Evolutionary conservation across 2,113 vertebrate species (phyloP), one percentile per base, ranked within the genome.

Genomic region (Synodontis membranacea): DNA sequence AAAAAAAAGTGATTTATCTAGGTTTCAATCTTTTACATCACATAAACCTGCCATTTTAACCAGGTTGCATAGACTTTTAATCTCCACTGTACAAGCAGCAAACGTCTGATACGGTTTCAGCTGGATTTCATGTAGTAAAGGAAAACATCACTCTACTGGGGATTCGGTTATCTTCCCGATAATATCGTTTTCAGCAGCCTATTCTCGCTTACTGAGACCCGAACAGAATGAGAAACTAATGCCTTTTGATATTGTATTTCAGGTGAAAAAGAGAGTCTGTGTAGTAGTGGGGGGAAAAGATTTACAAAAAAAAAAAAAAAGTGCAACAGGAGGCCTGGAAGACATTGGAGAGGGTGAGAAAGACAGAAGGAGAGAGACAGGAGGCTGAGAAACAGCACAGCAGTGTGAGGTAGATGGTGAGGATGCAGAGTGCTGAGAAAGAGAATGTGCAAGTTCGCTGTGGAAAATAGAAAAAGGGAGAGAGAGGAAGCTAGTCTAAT

Each of bases 401-500:
- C 50, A 62, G 62, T 46, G 85, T 75, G 42, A 82, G 79, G 72
- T 64, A 75, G 31, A 70, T 79, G 50, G 84, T 80, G 79, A 88
- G 81, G 76, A 80, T 84, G 34, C 50, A n/a, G 72, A 64, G 19
- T 52, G 78, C 6, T 81, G 14, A 80, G 34, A 78, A 68, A 46
- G 52, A 48, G 31, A 84, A 42, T 34, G 76, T 80, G 48, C 34
- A 31, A 75, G 75, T 75, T 23, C 3, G 15, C 74, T 56, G 42
- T 42, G 8, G n/a, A 44, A 23, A 76, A 34, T n/a, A 62, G 80
- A 37, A 44, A 83, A 84, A 54, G 28, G n/a, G n/a, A 66, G 80
- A 83, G 78, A 79, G 54, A 87, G 85, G 81, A 87, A 80, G 54
- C 39, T 54, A 80, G 62, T 85, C 62, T 86, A 85, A 90, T 85